phyloP scores from a whole-genome alignment of 2,888 invertebrate genomes.

The Nemotelus pantherinus region DNA sequence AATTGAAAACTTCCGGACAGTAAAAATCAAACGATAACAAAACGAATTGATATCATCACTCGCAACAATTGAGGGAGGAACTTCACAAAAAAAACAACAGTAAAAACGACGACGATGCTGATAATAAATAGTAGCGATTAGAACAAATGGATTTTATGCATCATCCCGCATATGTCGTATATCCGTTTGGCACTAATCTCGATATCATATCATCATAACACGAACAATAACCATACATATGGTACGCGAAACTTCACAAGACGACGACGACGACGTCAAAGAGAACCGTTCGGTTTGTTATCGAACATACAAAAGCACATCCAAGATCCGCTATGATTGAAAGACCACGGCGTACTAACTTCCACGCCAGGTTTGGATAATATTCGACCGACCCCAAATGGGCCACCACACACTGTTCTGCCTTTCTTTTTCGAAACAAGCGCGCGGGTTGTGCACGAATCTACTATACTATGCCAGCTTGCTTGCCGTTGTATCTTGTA shows the following conservation, averaged over 20 bases:
- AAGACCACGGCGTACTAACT: conserved; percentile 62
- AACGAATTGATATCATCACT: conserved; percentile 7
- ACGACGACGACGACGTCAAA: no score
- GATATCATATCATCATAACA: conserved; percentile 7
- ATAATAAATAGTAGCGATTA: neutral
- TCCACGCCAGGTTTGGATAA: conserved; percentile 25
- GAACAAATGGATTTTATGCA: conserved; percentile 18
- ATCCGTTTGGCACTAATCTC: neutral
- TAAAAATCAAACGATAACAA: neutral
- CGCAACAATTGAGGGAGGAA: neutral
- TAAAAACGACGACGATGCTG: no score
- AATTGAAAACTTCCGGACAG: conserved; percentile 36
- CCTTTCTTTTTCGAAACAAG: no score
- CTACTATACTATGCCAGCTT: conserved; percentile 9
- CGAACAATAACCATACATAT: no score
- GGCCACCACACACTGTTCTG: neutral
- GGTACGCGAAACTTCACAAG: no score
- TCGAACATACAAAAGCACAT: conserved; percentile 1
- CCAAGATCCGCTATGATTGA: conserved; percentile 61
- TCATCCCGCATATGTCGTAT: conserved; percentile 30
- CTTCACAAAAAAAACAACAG: no score
- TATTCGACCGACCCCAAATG: conserved; percentile 40
- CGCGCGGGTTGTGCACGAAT: neutral
- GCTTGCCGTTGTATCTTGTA: conserved; percentile 7
- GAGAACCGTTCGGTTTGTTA: no score